Evolutionary conservation across 2,113 vertebrate genomes (phyloP), one percentile per base, ranked within the genome.

Genomic region (Pavo muticus): DNA sequence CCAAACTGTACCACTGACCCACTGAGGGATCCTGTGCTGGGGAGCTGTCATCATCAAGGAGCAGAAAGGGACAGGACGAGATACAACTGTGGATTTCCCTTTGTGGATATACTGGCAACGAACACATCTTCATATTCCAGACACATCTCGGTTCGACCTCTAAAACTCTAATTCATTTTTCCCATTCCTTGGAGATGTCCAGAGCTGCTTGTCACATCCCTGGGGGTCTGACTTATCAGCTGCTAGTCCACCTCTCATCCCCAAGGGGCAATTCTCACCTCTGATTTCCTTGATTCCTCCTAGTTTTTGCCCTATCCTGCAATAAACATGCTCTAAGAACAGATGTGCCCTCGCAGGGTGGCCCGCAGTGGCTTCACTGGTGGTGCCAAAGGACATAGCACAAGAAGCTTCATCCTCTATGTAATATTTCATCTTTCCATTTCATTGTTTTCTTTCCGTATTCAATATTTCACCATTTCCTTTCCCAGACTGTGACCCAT

Each of bases 401-500:
- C 78, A 52, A 29, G 40, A 79, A 21, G 5, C 20, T 67, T 59
- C 50, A 32, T 14, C 20, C 50, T 78, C 25, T 67, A 75, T 42
- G 76, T 45, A 18, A 25, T 57, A 37, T 74, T 80, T 75, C 2
- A 0, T 21, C 40, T 74, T 65, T 52, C 68, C 5, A 0, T 40
- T 74, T 40, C 11, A 37, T 32, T 4, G 0, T 71, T 94, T 83
- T 73, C 56, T 71, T 39, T 80, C 84, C 13, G 3, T 60, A 56
- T 47, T 63, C 78, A 94, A 8, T 52, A 35, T 44, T 78, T 69
- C 35, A 13, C 60, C 30, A 48, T 89, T 94, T 90, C 32, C 71
- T 96, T 94, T 78, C 47, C n/a, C 72, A 83, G 94, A 84, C 59
- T 75, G 60, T 63, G 82, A 91, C 83, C 72, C 81, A 82, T 47